Evolutionary conservation across 2,888 invertebrate genomes (phyloP), one percentile per base, ranked within the genome.

Genomic region (Diaphora mendica): DNA sequence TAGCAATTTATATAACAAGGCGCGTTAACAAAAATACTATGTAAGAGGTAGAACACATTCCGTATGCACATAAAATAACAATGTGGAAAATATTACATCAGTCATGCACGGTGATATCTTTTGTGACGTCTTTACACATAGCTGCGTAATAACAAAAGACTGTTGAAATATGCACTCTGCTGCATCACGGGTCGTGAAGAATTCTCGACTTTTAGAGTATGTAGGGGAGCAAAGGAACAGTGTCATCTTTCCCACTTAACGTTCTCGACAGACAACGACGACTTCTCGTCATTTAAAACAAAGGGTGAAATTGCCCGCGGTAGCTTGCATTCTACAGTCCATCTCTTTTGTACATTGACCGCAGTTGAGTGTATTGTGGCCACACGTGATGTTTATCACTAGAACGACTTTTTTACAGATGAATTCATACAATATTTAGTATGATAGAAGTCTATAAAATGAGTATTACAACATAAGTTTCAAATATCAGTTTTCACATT

Each of bases 271-370:
- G 85, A 85, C 81, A 87, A 90, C 91, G 91, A 90, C 89, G 89
- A 90, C 91, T 90, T 86, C 90, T 91, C 90, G 90, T 92, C 91
- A 92, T 93, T 94, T 92, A 90, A 91, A 92, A 95, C 94, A 94
- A 94, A 93, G 91, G 93, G 86, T 90, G 88, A 92, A 93, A 93
- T 91, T 90, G 92, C 92, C 90, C 84, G 89, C 81, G 92, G 92
- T 88, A 81, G 88, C 87, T 81, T 88, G 88, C 87, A 89, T 88
- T 90, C 90, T 82, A 76, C 71, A 82, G 82, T 85, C 87, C 79
- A 88, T 88, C 88, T 88, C 86, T 81, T 80, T 85, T 91, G 91
- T 89, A 81, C 91, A 85, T 91, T 94, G 93, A 94, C 94, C 93
- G 93, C 92, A 89, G 88, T 88, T 77, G 86, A 91, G 87, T 80